Evolutionary conservation across 2,888 invertebrate species (phyloP), one percentile per base, ranked within the genome.

Genomic region (Agonopterix alstromeriana): DNA sequence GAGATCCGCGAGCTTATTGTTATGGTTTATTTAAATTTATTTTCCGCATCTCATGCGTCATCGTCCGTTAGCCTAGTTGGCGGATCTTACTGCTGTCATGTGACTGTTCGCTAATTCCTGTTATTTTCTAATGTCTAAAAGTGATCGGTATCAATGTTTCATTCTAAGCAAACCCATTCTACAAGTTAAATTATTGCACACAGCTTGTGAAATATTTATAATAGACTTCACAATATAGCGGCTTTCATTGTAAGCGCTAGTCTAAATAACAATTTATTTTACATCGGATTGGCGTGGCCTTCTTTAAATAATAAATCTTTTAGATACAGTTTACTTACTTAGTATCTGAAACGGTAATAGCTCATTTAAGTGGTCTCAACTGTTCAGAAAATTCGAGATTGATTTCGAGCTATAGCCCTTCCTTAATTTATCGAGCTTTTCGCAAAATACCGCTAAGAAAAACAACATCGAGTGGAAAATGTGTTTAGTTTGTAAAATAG

Each of bases 21-120:
- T 74, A 77, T 74, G 67, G 72, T 70, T 75, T 77, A 77, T 84
- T 82, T 76, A 74, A 78, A 79, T 73, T 69, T 76, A 70, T 73
- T 77, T 76, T 67, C 62, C 53, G 55, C 55, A 65, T 54, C 60
- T 49, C 63, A 69, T 76, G 79, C 82, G 84, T 82, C 81, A 81
- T 54, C 58, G 58, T 63, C 53, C 69, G 67, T 73, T 71, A 76
- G 70, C 73, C 72, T 67, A 65, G 69, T 74, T 75, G 73, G 73
- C 70, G 48, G 59, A 58, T 53, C 55, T 47, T 47, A 53, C 14
- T 53, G 52, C 55, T 60, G 67, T 82, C 86, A 84, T 85, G 82
- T 86, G 86, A 85, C 74, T 68, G 53, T 53, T 27, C 46, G 58
- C 60, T 63, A 61, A 62, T 67, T 63, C 65, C 67, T 56, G 70